These are phyloP conservation scores for Xenopus petersii DNA, from an alignment of 2,797 vertebrate genomes.

Conservation along the genomic window DNA sequence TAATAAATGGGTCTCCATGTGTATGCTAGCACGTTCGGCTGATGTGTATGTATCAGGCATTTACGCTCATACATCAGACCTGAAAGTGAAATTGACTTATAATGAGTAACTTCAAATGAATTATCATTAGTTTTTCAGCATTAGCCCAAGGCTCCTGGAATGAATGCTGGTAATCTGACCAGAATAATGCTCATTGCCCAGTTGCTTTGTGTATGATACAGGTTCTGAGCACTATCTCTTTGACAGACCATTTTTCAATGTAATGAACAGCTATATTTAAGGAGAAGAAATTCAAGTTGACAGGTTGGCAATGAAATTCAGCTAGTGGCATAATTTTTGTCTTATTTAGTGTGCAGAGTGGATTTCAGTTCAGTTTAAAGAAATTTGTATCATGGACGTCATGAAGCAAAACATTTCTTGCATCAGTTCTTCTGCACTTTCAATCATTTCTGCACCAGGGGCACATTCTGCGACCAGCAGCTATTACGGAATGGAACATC, in stretches of 20 bases:
- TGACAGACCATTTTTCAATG: slow-evolving; percentile 80
- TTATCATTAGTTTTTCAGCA: not conserved
- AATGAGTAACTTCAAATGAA: not conserved
- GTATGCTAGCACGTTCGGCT: too few relatives aligned
- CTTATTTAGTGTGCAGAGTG: slow-evolving; percentile 63
- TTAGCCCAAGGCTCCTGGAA: slow-evolving; percentile 76
- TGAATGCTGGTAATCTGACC: slow-evolving; percentile 76
- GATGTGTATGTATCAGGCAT: too few relatives aligned
- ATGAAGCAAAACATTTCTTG: slow-evolving; percentile 59
- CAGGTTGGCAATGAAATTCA: slow-evolving; percentile 76
- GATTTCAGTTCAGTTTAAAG: slow-evolving; percentile 68
- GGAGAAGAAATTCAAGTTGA: slow-evolving; percentile 76
- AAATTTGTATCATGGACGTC: slow-evolving; percentile 63
- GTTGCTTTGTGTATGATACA: slow-evolving; percentile 81
- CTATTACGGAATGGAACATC: slow-evolving; percentile 5
- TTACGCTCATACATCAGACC: too few relatives aligned
- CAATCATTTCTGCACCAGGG: slow-evolving; percentile 48
- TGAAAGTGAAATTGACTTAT: too few relatives aligned
- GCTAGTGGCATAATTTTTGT: slow-evolving; percentile 78
- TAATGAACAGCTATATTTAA: slow-evolving; percentile 81
- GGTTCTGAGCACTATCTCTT: slow-evolving; percentile 73
- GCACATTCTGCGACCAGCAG: slow-evolving; percentile 40
- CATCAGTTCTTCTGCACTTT: slow-evolving; percentile 56
- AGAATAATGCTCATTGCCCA: slow-evolving; percentile 80
- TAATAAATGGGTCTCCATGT: too few relatives aligned